Base-by-base conservation (phyloP, 2,888 invertebrate species). In the Caenorhabditis japonica region DNA sequence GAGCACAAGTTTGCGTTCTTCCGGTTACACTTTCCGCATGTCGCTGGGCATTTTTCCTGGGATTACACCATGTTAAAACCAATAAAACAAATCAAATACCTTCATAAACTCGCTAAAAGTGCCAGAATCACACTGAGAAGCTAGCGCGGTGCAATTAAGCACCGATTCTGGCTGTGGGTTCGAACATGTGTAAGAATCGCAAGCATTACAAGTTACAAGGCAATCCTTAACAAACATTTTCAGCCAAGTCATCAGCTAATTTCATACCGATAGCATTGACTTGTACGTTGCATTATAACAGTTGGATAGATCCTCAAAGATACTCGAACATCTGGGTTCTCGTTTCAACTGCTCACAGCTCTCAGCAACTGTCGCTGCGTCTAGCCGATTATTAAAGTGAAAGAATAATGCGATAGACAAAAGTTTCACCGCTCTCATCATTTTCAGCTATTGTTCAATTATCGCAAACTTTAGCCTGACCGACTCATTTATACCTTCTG, bases 191-290 rank as follows among this genome's bases (percentile, higher is more conserved):
- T 66, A 77, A 0, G 77, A 66, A 4, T 77, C 77, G 15, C 77
- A 77, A n/a, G 72, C 61, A 36, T 59, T 68, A 27, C 77, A 77
- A 1, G 77, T 77, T 2, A 77, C 77, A 2, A 75, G 55, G 33
- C 77, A 77, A 33, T 72, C 75, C 75, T 75, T 23, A 4, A 56
- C 64, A 23, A 2, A 10, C 3, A 15, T 19, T 17, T 13, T n/a
- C n/a, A n/a, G n/a, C n/a, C n/a, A n/a, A n/a, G n/a, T n/a, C n/a
- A n/a, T n/a, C n/a, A n/a, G n/a, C n/a, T n/a, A n/a, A n/a, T n/a
- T n/a, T n/a, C n/a, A n/a, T 38, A 73, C 73, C 56, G 33, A 49
- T 19, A 73, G 33, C 74, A 74, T 74, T 2, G 62, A 25, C 19
- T 44, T 25, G 44, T 56, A 75, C 13, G 75, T 64, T 0, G 59